Conservation (phyloP, 2,113 vertebrate genomes). For the Mesembrinibis cayennensis region DNA sequence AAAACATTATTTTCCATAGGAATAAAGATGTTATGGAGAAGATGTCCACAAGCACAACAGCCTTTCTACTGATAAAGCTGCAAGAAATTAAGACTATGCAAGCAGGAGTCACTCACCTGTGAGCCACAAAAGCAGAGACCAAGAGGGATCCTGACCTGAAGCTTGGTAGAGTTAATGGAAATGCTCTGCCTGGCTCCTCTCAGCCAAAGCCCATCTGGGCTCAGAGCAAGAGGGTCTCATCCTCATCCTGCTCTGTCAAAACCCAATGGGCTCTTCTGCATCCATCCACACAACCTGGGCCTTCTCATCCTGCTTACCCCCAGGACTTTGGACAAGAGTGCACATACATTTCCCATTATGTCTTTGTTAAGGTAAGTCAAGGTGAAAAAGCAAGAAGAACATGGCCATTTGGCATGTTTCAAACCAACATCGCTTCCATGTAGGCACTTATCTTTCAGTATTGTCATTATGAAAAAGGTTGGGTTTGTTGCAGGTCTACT, state of each 20-base stretch:
- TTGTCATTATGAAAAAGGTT: background rate
- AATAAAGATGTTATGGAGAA: background rate
- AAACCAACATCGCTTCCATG: background rate
- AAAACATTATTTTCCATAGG: background rate
- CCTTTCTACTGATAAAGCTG: background rate
- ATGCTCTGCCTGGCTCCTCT: background rate
- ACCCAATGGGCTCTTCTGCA: background rate
- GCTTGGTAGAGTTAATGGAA: background rate
- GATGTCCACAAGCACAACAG: background rate
- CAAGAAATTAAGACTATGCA: background rate
- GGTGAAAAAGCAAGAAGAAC: background rate
- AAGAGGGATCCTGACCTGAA: background rate
- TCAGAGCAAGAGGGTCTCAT: background rate
- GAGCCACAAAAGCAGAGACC: background rate
- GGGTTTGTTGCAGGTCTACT: background rate
- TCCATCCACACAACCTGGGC: background rate
- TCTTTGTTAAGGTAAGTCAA: background rate
- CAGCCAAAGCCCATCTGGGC: background rate
- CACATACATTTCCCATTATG: background rate
- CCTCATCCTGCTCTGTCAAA: background rate
- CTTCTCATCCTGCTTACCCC: background rate
- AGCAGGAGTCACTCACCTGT: background rate
- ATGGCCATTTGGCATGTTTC: fast-evolving
- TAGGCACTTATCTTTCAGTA: background rate
- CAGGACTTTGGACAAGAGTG: background rate